Evolutionary conservation across 1,140 invertebrate species (phyloP), one percentile per base, ranked within the genome.

Genomic region (Solenopsis fugax): DNA sequence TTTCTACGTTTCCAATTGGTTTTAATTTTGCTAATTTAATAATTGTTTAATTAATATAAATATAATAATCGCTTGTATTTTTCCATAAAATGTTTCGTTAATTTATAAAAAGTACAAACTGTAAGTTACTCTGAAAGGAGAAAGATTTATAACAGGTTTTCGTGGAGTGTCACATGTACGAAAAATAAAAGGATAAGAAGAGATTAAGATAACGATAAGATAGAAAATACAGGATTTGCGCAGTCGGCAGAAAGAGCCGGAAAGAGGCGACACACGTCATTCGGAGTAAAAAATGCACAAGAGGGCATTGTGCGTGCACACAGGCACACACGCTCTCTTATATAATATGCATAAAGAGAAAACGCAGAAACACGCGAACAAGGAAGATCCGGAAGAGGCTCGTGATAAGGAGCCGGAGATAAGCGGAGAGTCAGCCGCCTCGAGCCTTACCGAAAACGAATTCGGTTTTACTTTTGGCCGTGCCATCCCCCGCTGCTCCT

Each of bases 381-480:
- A 54, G 50, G 56, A 75, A 64, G 77, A 85, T 52, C 29, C 80
- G 56, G 80, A 90, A 64, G 50, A 72, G 12, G 7, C 41, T 41
- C 13, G 52, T 78, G 64, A 84, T 65, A 78, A 86, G 65, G 37
- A 71, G 75, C 4, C 24, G 45, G 13, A 87, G 88, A 90, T 90
- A 88, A 90, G 65, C 37, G 10, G 41, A 64, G 24, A 71, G 60
- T 52, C 64, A 41, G 60, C 72, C 62, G 75, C 69, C 37, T 52
- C 80, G 81, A 90, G 90, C 90, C 90, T 91, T 91, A 93, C 93
- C 93, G 93, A 94, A 94, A 95, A 95, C 92, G 94, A 95, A 94
- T 94, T 94, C 94, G 90, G 94, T 95, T 95, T 95, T 95, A 95
- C 94, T 94, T 95, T 95, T 94, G 93, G 92, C 91, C 72, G 92